Percentiles rank a stretch among this genome's conserved stretches.
phyloP scores from a whole-genome alignment of 1,140 invertebrate species.

The Melanaphis sacchari region DNA sequence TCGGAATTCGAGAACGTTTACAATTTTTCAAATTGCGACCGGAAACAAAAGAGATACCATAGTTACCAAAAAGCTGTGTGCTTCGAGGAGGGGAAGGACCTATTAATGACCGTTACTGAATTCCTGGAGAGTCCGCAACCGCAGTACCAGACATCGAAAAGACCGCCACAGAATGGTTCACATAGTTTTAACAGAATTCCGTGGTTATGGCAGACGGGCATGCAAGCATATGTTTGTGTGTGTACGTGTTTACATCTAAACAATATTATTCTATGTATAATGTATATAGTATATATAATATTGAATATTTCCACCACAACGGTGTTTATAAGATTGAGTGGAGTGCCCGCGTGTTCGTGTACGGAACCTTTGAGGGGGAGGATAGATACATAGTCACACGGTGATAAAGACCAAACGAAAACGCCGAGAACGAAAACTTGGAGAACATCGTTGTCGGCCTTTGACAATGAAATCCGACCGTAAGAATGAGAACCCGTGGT shows the following conservation, averaged over 20 bases:
- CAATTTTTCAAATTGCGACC: neutral
- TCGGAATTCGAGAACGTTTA: neutral
- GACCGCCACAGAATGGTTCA: no score
- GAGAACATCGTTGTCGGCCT: neutral
- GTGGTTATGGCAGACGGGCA: neutral
- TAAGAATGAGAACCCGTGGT: neutral
- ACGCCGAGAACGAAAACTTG: neutral
- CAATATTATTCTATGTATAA: neutral
- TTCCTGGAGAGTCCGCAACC: neutral
- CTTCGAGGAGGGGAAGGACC: neutral
- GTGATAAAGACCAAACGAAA: neutral
- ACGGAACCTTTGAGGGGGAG: neutral
- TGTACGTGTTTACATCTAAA: neutral
- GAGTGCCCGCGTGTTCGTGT: neutral
- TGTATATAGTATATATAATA: neutral
- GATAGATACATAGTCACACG: neutral
- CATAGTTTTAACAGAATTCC: slow-evolving; percentile 27
- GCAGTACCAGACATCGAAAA: neutral
- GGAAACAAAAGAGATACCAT: neutral
- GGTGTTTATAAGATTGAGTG: neutral
- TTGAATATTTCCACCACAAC: neutral
- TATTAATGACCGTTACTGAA: neutral
- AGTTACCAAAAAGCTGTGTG: neutral
- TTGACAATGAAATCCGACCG: slow-evolving; percentile 13
- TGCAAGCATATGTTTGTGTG: no score